phyloP scores from a whole-genome alignment of 2,797 vertebrate species.

The Tapirus indicus region DNA sequence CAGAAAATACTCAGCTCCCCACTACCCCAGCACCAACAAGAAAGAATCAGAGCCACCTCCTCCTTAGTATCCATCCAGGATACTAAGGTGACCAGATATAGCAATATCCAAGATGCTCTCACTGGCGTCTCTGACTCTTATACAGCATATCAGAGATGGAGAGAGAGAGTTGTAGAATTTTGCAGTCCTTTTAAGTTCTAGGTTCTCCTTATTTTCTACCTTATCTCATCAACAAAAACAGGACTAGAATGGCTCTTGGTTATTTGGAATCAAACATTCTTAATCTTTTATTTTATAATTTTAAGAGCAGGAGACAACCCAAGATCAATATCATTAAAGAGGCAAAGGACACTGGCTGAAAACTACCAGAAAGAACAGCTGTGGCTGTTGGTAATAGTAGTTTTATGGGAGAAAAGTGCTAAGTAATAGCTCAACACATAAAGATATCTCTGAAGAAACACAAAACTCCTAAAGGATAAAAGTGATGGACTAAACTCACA shows the following conservation, averaged over 20 bases:
- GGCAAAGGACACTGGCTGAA: neutral
- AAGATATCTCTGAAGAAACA: slow-evolving; percentile 33
- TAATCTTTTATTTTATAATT: slow-evolving; percentile 32
- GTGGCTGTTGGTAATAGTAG: neutral
- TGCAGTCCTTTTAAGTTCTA: slow-evolving; percentile 4
- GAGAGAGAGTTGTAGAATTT: neutral
- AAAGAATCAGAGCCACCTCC: neutral
- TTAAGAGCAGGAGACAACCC: neutral
- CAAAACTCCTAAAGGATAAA: neutral
- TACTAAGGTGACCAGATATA: neutral
- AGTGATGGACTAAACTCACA: slow-evolving; percentile 2
- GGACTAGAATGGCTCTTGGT: neutral
- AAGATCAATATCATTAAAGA: slow-evolving; percentile 1
- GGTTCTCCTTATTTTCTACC: neutral
- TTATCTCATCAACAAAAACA: neutral
- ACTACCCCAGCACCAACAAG: neutral
- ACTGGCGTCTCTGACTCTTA: neutral
- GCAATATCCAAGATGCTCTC: neutral
- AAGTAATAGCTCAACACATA: slow-evolving; percentile 22
- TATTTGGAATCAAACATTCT: neutral
- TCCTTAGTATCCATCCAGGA: no score
- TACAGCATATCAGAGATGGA: neutral
- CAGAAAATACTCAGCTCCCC: neutral
- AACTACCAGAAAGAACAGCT: neutral
- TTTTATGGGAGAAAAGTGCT: neutral